phyloP scores from a whole-genome alignment of 2,797 vertebrate genomes.

The Diplodus sargus region DNA sequence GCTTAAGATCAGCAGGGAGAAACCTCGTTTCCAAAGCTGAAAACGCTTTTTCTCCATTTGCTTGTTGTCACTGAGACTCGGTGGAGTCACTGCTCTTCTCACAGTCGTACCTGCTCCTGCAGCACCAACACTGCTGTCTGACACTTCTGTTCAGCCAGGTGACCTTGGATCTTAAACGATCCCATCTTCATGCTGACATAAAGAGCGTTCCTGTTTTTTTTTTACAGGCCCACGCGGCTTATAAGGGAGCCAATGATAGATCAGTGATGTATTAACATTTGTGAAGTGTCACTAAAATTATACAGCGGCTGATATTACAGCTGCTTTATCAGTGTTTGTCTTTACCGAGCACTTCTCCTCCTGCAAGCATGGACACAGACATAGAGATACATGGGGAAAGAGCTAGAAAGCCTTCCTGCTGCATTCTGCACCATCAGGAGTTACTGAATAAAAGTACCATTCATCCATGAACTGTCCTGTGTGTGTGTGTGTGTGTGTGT shows the following conservation, averaged over 20 bases:
- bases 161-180: neutral
- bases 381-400: neutral
- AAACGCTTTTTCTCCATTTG: slow-evolving; percentile 18
- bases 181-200: neutral
- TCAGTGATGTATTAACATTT: slow-evolving; percentile 47
- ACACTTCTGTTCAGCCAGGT: neutral
- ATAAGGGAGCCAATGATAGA: neutral
- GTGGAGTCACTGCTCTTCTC: neutral
- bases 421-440: slow-evolving; percentile 59
- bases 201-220: neutral
- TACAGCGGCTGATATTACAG: neutral
- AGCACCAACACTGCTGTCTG: neutral
- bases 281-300: slow-evolving; percentile 12
- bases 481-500: slow-evolving; percentile 12
- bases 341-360: neutral
- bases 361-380: neutral
- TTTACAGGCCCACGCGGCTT: neutral
- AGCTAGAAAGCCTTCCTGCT: slow-evolving; percentile 10
- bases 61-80: neutral
- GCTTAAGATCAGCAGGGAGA: slow-evolving; percentile 36
- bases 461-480: slow-evolving; percentile 52
- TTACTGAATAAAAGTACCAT: slow-evolving; percentile 66
- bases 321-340: neutral
- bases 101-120: neutral
- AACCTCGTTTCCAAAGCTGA: neutral